Conservation (phyloP, 2,888 invertebrate species). For the Clostera curtula region DNA sequence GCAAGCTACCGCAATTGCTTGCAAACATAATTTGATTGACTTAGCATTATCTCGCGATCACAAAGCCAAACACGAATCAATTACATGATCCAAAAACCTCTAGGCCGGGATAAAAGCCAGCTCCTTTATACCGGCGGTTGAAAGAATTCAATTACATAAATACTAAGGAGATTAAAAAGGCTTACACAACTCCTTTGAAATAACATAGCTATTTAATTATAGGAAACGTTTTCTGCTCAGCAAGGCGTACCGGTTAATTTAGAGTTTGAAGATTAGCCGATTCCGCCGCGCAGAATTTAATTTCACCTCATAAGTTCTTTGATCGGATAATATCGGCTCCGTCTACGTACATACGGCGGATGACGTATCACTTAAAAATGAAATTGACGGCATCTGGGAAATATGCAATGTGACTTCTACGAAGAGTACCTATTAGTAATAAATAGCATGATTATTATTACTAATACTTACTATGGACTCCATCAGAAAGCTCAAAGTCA, state of each 20-base stretch:
- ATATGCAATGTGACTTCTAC: too few relatives aligned
- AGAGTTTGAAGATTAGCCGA: constrained; percentile 29
- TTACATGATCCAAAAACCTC: constrained; percentile 54
- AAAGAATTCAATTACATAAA: constrained; percentile 71
- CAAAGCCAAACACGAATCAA: constrained; percentile 50
- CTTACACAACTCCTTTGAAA: constrained; percentile 61
- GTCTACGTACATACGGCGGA: constrained; percentile 8
- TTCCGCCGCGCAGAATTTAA: constrained; percentile 28
- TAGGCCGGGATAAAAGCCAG: constrained; percentile 56
- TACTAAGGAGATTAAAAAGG: constrained; percentile 65
- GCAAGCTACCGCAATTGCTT: background rate
- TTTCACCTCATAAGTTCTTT: constrained; percentile 28
- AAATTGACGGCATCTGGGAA: too few relatives aligned
- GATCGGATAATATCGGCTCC: constrained; percentile 18
- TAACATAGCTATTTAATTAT: constrained; percentile 60
- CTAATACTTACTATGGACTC: too few relatives aligned
- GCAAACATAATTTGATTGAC: constrained; percentile 16
- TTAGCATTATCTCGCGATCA: constrained; percentile 35
- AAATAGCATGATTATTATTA: too few relatives aligned
- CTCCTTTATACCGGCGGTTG: constrained; percentile 63
- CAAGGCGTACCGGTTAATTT: constrained; percentile 32
- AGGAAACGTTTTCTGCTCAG: constrained; percentile 36
- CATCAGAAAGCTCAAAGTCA: too few relatives aligned
- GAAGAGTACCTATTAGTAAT: too few relatives aligned
- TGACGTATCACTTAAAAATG: too few relatives aligned